A percentile compares a stretch with the other conserved stretches of the same genome.
Conservation (phyloP, 1,140 invertebrate species). For the Neomicropteryx cornuta region DNA sequence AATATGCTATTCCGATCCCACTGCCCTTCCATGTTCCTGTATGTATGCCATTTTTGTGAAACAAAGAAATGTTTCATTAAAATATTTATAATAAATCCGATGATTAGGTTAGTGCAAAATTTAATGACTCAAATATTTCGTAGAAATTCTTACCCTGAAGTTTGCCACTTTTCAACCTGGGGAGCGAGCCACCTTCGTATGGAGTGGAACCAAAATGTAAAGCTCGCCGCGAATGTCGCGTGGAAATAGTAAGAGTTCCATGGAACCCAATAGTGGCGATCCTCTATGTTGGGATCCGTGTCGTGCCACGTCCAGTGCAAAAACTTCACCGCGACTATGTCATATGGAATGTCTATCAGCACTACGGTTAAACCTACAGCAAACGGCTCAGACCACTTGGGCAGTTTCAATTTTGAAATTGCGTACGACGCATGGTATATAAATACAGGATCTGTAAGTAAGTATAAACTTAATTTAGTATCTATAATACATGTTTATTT, state of each 20-base stretch:
- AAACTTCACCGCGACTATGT: conserved; percentile 69
- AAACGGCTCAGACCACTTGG: conserved; percentile 56
- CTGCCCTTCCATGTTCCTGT: too few relatives aligned
- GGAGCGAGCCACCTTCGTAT: conserved; percentile 41
- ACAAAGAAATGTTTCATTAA: too few relatives aligned
- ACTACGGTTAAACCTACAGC: conserved; percentile 64
- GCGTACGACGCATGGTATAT: conserved; percentile 59
- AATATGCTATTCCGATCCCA: too few relatives aligned
- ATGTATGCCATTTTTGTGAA: too few relatives aligned
- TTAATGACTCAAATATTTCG: too few relatives aligned
- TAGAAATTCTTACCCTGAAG: conserved; percentile 29
- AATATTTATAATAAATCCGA: too few relatives aligned
- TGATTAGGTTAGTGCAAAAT: too few relatives aligned
- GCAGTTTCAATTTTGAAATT: conserved; percentile 50
- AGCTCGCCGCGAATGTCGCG: conserved; percentile 58
- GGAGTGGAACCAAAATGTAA: conserved; percentile 56
- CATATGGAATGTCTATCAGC: conserved; percentile 68
- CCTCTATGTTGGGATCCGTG: conserved; percentile 70
- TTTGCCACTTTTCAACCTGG: conserved; percentile 38
- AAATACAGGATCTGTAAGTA: conserved; percentile 59
- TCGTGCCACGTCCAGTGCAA: conserved; percentile 82
- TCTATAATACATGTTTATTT: too few relatives aligned
- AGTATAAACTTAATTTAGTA: background rate
- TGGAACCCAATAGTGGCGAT: conserved; percentile 68
- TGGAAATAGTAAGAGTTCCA: conserved; percentile 78